Conservation (phyloP, 2,888 invertebrate species). For the Mythimna albipuncta region DNA sequence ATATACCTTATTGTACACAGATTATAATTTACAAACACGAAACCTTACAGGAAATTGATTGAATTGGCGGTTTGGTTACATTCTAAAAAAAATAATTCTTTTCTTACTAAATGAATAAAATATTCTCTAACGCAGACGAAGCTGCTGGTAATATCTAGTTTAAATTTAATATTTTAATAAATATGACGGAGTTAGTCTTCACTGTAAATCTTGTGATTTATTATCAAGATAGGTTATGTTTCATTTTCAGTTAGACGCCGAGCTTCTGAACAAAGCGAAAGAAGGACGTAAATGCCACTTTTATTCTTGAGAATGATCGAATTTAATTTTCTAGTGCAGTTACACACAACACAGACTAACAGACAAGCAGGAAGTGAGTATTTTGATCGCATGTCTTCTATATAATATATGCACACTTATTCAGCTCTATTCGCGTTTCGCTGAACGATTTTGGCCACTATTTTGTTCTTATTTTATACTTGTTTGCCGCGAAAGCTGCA, state of each 20-base stretch:
- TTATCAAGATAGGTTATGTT: constrained; percentile 18
- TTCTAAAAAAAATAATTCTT: too few species aligned
- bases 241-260: constrained; percentile 12
- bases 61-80: too few species aligned
- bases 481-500: too few species aligned
- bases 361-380: neutral
- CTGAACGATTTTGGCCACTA: too few species aligned
- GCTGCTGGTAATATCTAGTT: neutral
- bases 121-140: too few species aligned
- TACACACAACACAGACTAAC: neutral
- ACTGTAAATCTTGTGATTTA: constrained; percentile 50
- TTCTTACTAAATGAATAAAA: too few species aligned
- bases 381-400: neutral
- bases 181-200: constrained; percentile 17
- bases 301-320: neutral
- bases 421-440: too few species aligned
- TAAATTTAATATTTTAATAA: constrained; percentile 69
- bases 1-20: too few species aligned
- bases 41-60: too few species aligned
- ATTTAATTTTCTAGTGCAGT: constrained; percentile 15
- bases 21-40: too few species aligned
- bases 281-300: constrained; percentile 43
- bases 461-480: too few species aligned
- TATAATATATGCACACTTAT: neutral
- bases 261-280: neutral